Evolutionary conservation across 2,888 invertebrate genomes (phyloP).

Genomic region (Choristoneura rosaceana): DNA sequence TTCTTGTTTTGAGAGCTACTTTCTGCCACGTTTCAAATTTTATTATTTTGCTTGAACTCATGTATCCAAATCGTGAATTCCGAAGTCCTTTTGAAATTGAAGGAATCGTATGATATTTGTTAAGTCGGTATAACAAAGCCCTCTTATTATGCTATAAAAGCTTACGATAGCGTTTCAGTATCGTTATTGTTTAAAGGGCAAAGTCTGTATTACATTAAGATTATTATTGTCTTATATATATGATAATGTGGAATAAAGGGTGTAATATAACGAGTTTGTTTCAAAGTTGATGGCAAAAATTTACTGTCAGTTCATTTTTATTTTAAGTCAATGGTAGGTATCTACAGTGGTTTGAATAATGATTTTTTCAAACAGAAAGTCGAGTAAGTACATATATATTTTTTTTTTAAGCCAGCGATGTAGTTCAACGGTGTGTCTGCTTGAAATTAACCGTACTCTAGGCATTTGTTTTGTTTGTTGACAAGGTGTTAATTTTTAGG

Average conservation of each 20-base stretch:
- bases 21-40: neutral
- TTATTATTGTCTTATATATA: constrained; percentile 34
- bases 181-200: constrained; percentile 65
- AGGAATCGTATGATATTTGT: constrained; percentile 35
- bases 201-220: constrained; percentile 46
- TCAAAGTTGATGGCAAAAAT: neutral
- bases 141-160: constrained; percentile 63
- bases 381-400: too few species aligned
- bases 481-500: too few species aligned
- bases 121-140: constrained; percentile 46
- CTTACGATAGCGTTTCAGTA: constrained; percentile 61
- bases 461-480: too few species aligned
- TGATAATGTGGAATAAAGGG: constrained; percentile 22
- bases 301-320: too few species aligned
- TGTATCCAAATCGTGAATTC: neutral
- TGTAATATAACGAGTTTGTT: neutral
- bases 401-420: too few species aligned
- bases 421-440: too few species aligned
- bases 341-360: too few species aligned
- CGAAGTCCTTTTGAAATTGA: neutral
- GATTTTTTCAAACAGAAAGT: too few species aligned
- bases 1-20: too few species aligned
- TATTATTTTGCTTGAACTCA: neutral
- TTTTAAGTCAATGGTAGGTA: too few species aligned
- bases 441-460: too few species aligned